Conservation (phyloP, 2,888 invertebrate species). For the Criorhina ranunculi region DNA sequence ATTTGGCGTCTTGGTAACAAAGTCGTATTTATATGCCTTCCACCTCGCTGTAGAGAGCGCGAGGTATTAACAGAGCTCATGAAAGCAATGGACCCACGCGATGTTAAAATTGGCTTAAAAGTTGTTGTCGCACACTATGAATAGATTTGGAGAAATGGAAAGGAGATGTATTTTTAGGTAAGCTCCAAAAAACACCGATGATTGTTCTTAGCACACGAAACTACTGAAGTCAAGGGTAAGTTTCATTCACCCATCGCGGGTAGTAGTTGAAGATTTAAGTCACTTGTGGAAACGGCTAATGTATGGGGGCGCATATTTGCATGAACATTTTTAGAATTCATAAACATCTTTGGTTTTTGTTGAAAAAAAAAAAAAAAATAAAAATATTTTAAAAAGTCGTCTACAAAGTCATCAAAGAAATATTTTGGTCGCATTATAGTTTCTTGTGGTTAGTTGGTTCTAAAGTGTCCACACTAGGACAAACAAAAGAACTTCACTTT, state of each 20-base stretch:
- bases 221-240: neutral
- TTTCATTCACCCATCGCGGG: too few relatives aligned
- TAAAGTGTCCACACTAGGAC: too few relatives aligned
- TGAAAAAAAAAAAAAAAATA: too few relatives aligned
- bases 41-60: conserved; percentile 1
- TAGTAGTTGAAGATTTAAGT: conserved; percentile 12
- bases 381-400: conserved; percentile 26
- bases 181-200: conserved; percentile 37
- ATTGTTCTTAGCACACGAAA: conserved; percentile 37
- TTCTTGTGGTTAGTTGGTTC: neutral
- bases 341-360: conserved; percentile 18
- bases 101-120: conserved; percentile 64
- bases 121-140: conserved; percentile 51
- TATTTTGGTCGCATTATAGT: conserved; percentile 40
- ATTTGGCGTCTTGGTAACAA: conserved; percentile 55
- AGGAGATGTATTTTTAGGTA: conserved; percentile 31
- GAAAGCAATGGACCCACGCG: conserved; percentile 49
- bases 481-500: too few relatives aligned
- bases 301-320: conserved; percentile 32
- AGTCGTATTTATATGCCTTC: conserved; percentile 56
- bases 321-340: conserved; percentile 69
- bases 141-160: conserved; percentile 42
- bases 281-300: conserved; percentile 10
- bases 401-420: conserved; percentile 52
- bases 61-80: conserved; percentile 2